Evolutionary conservation across 2,888 invertebrate genomes (phyloP).

Genomic region (Microctonus brassicae): DNA sequence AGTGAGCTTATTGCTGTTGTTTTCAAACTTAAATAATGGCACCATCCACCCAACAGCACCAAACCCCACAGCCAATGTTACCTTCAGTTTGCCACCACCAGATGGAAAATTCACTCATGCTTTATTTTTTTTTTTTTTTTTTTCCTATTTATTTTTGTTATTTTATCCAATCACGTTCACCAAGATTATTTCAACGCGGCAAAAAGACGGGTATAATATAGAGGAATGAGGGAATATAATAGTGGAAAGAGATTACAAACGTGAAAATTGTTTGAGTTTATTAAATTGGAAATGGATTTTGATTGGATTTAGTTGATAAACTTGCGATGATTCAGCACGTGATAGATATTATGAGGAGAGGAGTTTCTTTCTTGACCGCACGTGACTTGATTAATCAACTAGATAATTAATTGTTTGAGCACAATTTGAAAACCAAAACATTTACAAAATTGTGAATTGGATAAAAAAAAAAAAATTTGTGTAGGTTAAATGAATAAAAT

Average conservation of each 20-base stretch:
- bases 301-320: neutral
- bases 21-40: conserved; percentile 62
- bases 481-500: too few species aligned
- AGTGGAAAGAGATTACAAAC: neutral
- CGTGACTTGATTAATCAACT: neutral
- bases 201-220: too few species aligned
- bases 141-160: too few species aligned
- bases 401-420: neutral
- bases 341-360: neutral
- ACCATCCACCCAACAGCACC: conserved; percentile 5
- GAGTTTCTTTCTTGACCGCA: conserved; percentile 1
- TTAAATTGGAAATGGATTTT: neutral
- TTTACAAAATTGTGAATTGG: too few species aligned
- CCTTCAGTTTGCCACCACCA: neutral
- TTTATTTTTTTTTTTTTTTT: neutral
- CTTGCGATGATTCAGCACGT: neutral
- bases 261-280: neutral
- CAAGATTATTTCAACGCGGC: too few species aligned
- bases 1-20: conserved; percentile 64
- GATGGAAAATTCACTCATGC: neutral
- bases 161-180: neutral
- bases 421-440: neutral
- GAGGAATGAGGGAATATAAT: neutral
- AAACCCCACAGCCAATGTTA: neutral
- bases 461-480: too few species aligned